Evolutionary conservation across 2,113 vertebrate genomes (phyloP).

Genomic region (Lasiurus cinereus): DNA sequence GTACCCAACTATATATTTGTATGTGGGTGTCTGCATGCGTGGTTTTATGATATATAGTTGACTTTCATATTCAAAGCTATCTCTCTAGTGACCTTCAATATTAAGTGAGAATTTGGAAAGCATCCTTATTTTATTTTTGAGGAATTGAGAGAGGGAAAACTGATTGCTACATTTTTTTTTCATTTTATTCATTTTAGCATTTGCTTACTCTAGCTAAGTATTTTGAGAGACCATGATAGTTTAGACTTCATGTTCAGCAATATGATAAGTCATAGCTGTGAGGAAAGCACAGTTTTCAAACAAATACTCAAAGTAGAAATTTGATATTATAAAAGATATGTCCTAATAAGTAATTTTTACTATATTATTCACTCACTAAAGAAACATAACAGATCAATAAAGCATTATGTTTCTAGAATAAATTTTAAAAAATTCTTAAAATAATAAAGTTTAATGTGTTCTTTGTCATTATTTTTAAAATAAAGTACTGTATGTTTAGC

Average conservation of each 20-base stretch:
- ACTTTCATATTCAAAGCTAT: background rate
- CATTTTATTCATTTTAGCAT: background rate
- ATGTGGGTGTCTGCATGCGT: background rate
- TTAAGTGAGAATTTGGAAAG: background rate
- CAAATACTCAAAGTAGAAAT: conserved; percentile 1
- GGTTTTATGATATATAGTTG: background rate
- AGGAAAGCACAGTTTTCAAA: background rate
- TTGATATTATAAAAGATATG: background rate
- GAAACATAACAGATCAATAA: background rate
- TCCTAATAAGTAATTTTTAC: background rate
- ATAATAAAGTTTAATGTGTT: background rate
- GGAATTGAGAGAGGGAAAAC: background rate
- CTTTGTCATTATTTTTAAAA: background rate
- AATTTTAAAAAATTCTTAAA: background rate
- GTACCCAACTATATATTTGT: background rate
- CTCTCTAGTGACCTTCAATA: background rate
- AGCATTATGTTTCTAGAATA: background rate
- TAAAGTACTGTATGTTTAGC: background rate
- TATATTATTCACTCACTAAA: background rate
- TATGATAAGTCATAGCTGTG: background rate
- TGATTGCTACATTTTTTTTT: background rate
- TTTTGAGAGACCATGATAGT: background rate
- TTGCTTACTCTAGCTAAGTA: background rate
- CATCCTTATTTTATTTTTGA: background rate
- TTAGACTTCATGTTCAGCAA: background rate